Percentiles rank a stretch among this genome's conserved stretches.
Conservation (phyloP, 2,113 vertebrate genomes). For the Psilopsiagon aurifrons region DNA sequence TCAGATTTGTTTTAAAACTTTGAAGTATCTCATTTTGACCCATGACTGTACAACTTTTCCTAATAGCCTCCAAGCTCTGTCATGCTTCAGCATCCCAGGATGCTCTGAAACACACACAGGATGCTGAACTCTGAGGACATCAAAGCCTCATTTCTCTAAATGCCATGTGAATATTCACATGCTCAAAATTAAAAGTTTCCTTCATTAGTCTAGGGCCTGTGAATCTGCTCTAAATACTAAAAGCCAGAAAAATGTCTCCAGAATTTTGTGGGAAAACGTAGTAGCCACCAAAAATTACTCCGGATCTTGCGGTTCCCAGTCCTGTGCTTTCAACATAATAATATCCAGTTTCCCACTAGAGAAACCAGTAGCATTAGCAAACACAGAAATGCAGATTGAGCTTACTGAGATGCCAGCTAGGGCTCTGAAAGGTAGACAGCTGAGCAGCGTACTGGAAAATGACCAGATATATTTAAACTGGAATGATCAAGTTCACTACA, state of each 20-base stretch:
- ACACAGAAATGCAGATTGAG: slow-evolving; percentile 28
- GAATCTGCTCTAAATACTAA: background rate
- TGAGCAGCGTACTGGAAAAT: slow-evolving; percentile 58
- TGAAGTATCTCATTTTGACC: background rate
- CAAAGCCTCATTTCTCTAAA: background rate
- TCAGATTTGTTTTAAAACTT: background rate
- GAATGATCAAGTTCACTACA: slow-evolving; percentile 14
- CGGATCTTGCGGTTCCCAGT: background rate
- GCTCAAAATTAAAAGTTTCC: background rate
- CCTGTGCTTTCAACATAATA: background rate
- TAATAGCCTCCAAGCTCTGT: background rate
- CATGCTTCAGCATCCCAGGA: background rate
- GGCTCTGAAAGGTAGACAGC: slow-evolving; percentile 56
- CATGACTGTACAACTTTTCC: background rate
- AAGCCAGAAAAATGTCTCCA: background rate
- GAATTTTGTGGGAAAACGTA: background rate
- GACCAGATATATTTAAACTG: slow-evolving; percentile 63
- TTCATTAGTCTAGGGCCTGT: background rate
- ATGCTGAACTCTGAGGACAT: background rate
- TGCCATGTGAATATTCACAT: background rate
- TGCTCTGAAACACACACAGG: background rate
- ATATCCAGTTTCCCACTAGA: background rate
- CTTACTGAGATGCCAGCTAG: slow-evolving; percentile 39
- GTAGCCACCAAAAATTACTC: background rate
- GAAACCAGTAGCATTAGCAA: background rate